phyloP scores from a whole-genome alignment of 2,888 invertebrate species.

The Himalopsyche kuldschensis region DNA sequence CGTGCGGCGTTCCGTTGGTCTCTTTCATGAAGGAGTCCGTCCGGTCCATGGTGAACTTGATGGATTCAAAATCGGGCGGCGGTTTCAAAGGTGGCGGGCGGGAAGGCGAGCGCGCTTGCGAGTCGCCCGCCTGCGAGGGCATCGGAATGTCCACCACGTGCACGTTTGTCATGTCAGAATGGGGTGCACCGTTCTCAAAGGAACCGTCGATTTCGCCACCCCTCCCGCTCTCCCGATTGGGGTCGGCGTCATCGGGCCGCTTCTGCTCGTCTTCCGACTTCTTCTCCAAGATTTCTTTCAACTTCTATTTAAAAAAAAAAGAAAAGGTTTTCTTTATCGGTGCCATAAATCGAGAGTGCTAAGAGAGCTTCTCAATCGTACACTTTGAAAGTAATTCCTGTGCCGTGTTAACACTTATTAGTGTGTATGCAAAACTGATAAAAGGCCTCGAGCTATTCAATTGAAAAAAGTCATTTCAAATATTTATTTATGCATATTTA shows the following conservation, averaged over 20 bases:
- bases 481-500: too few relatives aligned
- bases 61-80: slow-evolving; percentile 31
- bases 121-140: slow-evolving; percentile 49
- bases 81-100: slow-evolving; percentile 34
- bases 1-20: slow-evolving; percentile 29
- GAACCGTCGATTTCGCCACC: slow-evolving; percentile 39
- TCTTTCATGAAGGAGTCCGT: slow-evolving; percentile 40
- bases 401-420: too few relatives aligned
- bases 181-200: slow-evolving; percentile 52
- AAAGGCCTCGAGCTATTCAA: too few relatives aligned
- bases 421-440: too few relatives aligned
- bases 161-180: slow-evolving; percentile 45
- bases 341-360: too few relatives aligned
- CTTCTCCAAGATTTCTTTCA: slow-evolving; percentile 70
- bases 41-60: slow-evolving; percentile 37
- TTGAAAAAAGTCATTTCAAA: too few relatives aligned
- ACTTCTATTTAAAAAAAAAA: slow-evolving; percentile 52
- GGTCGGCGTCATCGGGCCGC: not conserved
- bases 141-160: slow-evolving; percentile 74
- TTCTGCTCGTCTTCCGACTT: slow-evolving; percentile 59
- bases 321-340: not conserved
- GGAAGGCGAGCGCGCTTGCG: not conserved
- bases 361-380: too few relatives aligned
- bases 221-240: not conserved
- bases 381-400: too few relatives aligned